Percentiles rank a stretch among this genome's conserved stretches.
Evolutionary conservation across 2,888 invertebrate genomes (phyloP).

Genomic region (Octonoba sinensis): DNA sequence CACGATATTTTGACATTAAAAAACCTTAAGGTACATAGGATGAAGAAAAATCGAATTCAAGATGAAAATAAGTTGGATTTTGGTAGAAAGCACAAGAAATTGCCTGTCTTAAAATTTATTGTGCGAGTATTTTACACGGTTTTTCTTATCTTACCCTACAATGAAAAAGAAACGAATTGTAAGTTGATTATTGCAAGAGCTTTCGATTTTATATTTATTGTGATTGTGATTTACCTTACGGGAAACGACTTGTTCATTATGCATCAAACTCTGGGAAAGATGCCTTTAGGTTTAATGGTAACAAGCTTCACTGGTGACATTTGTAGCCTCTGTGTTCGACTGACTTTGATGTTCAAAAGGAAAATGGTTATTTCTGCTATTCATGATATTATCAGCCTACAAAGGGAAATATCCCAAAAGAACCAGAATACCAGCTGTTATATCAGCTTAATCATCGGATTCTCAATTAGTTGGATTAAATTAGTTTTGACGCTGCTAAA

Average conservation of each 20-base stretch:
- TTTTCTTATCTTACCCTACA: slow-evolving; percentile 12
- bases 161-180: neutral
- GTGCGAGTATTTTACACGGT: slow-evolving; percentile 21
- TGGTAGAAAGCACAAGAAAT: neutral
- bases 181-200: neutral
- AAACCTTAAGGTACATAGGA: too few relatives aligned
- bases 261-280: neutral
- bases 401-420: neutral
- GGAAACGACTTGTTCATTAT: slow-evolving; percentile 1
- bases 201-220: slow-evolving; percentile 1
- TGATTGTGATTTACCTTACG: slow-evolving; percentile 1
- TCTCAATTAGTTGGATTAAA: slow-evolving; percentile 4
- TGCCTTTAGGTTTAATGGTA: slow-evolving; percentile 31
- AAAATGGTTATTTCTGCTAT: neutral
- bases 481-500: neutral
- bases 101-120: slow-evolving; percentile 14
- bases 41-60: too few relatives aligned
- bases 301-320: slow-evolving; percentile 33
- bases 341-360: slow-evolving; percentile 20
- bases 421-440: neutral
- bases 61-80: neutral
- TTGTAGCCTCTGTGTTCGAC: slow-evolving; percentile 26
- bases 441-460: neutral
- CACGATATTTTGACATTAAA: too few relatives aligned
- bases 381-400: neutral